Evolutionary conservation across 2,113 vertebrate genomes (phyloP).

Genomic region (Dolichotis patagonum): DNA sequence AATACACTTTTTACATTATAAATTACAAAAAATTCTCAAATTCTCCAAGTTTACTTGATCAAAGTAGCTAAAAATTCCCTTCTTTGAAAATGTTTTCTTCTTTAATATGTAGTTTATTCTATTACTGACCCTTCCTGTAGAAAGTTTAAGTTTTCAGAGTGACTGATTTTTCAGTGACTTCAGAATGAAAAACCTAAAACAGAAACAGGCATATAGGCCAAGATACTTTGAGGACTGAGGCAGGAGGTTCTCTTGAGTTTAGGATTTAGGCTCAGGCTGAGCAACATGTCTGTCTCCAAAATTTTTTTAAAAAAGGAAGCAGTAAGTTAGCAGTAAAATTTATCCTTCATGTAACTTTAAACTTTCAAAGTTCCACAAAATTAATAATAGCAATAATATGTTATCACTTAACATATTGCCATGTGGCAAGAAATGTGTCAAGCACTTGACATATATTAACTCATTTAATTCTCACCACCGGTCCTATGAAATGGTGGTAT

Average conservation of each 20-base stretch:
- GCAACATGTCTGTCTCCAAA: background rate
- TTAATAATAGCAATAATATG: background rate
- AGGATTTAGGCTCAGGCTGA: background rate
- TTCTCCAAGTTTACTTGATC: background rate
- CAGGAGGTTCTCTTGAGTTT: background rate
- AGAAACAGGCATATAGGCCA: background rate
- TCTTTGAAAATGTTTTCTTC: background rate
- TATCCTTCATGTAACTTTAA: background rate
- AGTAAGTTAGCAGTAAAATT: background rate
- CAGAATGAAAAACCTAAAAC: background rate
- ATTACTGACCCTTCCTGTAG: background rate
- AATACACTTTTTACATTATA: background rate
- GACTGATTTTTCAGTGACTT: constrained; percentile 3
- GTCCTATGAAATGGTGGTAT: background rate
- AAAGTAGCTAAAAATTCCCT: background rate
- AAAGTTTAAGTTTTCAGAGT: constrained; percentile 23
- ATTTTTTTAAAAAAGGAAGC: background rate
- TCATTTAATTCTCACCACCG: background rate
- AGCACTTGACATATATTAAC: background rate
- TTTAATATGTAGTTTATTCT: background rate
- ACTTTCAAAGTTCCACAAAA: background rate
- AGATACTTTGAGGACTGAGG: background rate
- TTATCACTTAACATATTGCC: background rate
- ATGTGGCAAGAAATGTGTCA: background rate
- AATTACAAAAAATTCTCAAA: background rate